phyloP scores from a whole-genome alignment of 2,888 invertebrate species.

The Lycia hirtaria region DNA sequence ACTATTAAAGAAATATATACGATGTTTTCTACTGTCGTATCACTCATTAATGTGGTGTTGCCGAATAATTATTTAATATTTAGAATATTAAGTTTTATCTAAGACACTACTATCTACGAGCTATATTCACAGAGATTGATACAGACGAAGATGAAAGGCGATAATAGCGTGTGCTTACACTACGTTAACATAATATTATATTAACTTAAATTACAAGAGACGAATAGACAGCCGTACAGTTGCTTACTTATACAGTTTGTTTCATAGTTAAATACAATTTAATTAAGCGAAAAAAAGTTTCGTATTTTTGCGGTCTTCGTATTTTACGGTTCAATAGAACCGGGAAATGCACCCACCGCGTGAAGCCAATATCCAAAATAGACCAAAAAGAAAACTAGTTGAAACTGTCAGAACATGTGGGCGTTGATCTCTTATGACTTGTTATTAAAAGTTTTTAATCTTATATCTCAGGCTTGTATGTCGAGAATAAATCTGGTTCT shows the following conservation, averaged over 20 bases:
- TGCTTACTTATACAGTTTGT: slow-evolving; percentile 42
- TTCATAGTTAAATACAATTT: slow-evolving; percentile 29
- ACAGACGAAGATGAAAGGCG: slow-evolving; percentile 76
- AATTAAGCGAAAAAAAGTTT: no score
- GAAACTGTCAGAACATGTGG: no score
- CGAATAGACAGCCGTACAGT: slow-evolving; percentile 67
- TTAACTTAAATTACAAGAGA: slow-evolving; percentile 49
- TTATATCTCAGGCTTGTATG: no score
- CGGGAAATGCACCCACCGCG: no score
- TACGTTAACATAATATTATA: slow-evolving; percentile 56
- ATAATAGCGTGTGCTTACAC: slow-evolving; percentile 71
- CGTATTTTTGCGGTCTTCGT: not conserved
- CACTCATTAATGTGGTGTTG: slow-evolving; percentile 83
- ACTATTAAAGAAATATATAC: slow-evolving; percentile 73
- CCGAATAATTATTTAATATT: slow-evolving; percentile 66
- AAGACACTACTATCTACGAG: slow-evolving; percentile 81
- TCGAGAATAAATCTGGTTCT: no score
- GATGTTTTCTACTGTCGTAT: slow-evolving; percentile 75
- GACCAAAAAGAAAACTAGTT: no score
- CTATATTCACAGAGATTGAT: slow-evolving; percentile 84
- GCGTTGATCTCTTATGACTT: no score
- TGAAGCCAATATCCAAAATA: no score
- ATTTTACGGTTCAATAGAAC: no score
- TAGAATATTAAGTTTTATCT: slow-evolving; percentile 82
- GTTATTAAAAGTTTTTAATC: no score